Conservation (phyloP, 1,140 invertebrate genomes). For the Temnothorax longispinosus region DNA sequence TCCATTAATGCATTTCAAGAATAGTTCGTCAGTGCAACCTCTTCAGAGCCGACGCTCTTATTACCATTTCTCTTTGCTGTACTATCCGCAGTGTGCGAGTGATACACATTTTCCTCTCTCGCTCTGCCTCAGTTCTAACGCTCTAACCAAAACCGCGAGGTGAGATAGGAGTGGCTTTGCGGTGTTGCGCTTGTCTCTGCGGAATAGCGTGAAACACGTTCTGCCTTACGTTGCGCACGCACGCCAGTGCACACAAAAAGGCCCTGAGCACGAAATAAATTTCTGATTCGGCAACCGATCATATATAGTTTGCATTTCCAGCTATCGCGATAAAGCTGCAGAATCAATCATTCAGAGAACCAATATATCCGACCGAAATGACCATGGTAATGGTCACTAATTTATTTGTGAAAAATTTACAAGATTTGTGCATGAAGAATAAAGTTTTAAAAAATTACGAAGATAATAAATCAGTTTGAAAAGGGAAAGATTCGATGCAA, state of each 20-base stretch:
- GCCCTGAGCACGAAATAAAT: slow-evolving; percentile 12
- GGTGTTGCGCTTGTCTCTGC: slow-evolving; percentile 65
- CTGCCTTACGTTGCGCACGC: slow-evolving; percentile 53
- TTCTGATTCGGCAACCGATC: slow-evolving; percentile 35
- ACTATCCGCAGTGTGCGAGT: slow-evolving; percentile 24
- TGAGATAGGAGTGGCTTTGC: slow-evolving; percentile 80
- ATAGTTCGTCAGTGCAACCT: slow-evolving; percentile 34
- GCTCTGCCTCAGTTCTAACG: slow-evolving; percentile 6
- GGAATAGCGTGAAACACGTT: slow-evolving; percentile 72
- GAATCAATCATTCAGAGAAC: neutral
- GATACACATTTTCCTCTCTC: slow-evolving; percentile 37
- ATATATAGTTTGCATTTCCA: slow-evolving; percentile 13
- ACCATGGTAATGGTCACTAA: neutral
- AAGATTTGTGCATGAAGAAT: neutral
- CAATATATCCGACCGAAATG: neutral
- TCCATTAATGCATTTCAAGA: slow-evolving; percentile 33
- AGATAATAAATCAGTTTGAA: neutral
- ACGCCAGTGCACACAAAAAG: slow-evolving; percentile 61
- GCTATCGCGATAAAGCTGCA: neutral
- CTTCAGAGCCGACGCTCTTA: slow-evolving; percentile 26
- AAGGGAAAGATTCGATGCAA: neutral
- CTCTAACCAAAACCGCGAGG: slow-evolving; percentile 73
- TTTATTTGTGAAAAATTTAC: neutral
- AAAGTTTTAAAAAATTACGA: neutral
- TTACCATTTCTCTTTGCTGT: slow-evolving; percentile 35